Evolutionary conservation across 2,113 vertebrate species (phyloP).

Genomic region (Cyanoramphus novaezelandiae): DNA sequence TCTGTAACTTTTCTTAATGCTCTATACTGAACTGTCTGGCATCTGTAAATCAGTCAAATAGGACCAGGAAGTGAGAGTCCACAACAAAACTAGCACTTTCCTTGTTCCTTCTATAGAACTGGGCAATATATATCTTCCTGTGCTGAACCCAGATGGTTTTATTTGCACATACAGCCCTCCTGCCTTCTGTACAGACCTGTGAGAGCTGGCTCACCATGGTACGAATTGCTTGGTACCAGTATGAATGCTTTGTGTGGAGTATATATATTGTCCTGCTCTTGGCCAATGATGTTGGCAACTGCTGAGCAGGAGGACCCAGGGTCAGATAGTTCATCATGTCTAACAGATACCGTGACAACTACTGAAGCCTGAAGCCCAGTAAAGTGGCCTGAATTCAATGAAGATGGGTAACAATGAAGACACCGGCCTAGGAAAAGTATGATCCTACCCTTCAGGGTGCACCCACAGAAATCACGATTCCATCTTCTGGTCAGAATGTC

Average conservation of each 20-base stretch:
- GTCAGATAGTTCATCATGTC: background rate
- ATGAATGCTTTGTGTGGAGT: background rate
- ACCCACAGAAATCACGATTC: background rate
- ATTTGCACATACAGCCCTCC: background rate
- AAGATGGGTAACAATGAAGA: background rate
- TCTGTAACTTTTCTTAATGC: background rate
- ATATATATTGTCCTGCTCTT: fast-evolving
- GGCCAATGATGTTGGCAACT: background rate
- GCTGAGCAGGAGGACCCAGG: background rate
- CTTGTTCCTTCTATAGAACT: background rate
- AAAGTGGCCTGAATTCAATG: background rate
- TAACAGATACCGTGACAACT: background rate
- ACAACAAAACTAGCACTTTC: background rate
- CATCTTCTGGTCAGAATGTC: background rate
- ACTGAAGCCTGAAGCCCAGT: background rate
- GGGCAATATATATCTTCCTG: background rate
- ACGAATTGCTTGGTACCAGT: background rate
- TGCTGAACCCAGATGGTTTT: background rate
- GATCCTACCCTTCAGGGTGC: background rate
- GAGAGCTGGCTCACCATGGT: background rate
- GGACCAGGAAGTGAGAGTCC: background rate
- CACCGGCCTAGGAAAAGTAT: background rate
- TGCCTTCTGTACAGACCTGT: background rate
- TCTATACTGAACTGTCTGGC: background rate
- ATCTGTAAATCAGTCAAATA: background rate